Base-by-base conservation (phyloP, 2,888 invertebrate genomes). In the Caenorhabditis uteleia region DNA sequence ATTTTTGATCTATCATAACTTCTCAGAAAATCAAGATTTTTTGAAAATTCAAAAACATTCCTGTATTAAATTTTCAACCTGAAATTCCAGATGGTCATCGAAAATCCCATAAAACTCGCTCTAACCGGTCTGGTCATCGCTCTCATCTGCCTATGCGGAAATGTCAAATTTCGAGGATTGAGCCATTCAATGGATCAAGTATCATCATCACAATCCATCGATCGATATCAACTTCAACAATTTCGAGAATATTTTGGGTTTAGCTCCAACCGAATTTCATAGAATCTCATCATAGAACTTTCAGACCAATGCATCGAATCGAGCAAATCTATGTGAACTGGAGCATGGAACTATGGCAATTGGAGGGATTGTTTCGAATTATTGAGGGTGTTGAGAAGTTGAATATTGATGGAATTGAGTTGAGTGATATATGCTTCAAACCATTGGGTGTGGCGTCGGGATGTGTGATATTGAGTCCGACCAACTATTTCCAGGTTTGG, bases 401-500 rank as follows among this genome's bases (percentile, higher is more conserved):
- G 20, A 44, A 33, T 21, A 34, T 36, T n/a, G 3, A 7, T 1
- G 29, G 23, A n/a, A 23, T 62, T 7, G 27, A 3, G 4, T 21
- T 62, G 6, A 27, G 46, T 10, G 39, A 56, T n/a, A 33, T 62
- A 12, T 62, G 62, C 25, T 56, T 43, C 18, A 38, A 31, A 40
- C 56, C 62, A n/a, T 10, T 57, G 10, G 62, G 62, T 14, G 27
- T 38, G 3, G 40, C 23, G 8, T 7, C n/a, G 6, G 56, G 44
- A 18, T 62, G 62, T 39, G 38, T 27, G 4, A 62, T 62, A 6
- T 18, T 62, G 42, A 51, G 56, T 23, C 51, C 51, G 8, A 57
- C 62, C 1, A 57, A 53, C 33, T 62, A 62, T 33, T 62, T 62
- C 14, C 50, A 62, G 43, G 59, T 59, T 21, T 29, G 12, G 4